Evolutionary conservation across 2,888 invertebrate species (phyloP).

Genomic region (Emmelina monodactyla): DNA sequence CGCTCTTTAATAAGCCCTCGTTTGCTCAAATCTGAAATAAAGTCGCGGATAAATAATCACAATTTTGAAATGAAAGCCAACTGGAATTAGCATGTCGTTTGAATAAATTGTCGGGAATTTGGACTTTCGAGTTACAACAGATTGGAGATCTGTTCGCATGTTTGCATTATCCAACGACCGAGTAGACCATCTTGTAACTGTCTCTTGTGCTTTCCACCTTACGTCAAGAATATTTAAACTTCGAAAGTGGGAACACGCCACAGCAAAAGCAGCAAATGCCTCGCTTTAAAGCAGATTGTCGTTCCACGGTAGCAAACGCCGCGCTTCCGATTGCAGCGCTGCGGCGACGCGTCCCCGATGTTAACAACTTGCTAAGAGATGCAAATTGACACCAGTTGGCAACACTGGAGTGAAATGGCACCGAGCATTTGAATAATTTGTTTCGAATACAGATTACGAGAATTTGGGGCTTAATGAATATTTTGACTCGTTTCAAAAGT

Average conservation of each 20-base stretch:
- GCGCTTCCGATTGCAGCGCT: conserved; percentile 19
- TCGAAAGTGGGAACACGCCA: neutral
- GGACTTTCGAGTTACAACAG: too few relatives aligned
- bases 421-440: conserved; percentile 56
- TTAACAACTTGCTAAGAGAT: conserved; percentile 54
- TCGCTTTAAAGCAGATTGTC: conserved; percentile 19
- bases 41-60: conserved; percentile 49
- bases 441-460: too few relatives aligned
- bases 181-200: too few relatives aligned
- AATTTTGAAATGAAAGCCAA: conserved; percentile 30
- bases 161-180: too few relatives aligned
- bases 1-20: conserved; percentile 51
- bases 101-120: conserved; percentile 47
- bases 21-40: conserved; percentile 48
- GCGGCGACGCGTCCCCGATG: conserved; percentile 29
- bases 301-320: conserved; percentile 1
- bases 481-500: too few relatives aligned
- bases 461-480: too few relatives aligned
- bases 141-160: too few relatives aligned
- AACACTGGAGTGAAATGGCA: conserved; percentile 54
- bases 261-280: conserved; percentile 1
- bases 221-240: too few relatives aligned
- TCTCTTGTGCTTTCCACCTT: too few relatives aligned
- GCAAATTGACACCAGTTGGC: conserved; percentile 58
- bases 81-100: conserved; percentile 56